A percentile compares a stretch with the other conserved stretches of the same genome.
Conservation (phyloP, 2,888 invertebrate species). For the Tachina fera region DNA sequence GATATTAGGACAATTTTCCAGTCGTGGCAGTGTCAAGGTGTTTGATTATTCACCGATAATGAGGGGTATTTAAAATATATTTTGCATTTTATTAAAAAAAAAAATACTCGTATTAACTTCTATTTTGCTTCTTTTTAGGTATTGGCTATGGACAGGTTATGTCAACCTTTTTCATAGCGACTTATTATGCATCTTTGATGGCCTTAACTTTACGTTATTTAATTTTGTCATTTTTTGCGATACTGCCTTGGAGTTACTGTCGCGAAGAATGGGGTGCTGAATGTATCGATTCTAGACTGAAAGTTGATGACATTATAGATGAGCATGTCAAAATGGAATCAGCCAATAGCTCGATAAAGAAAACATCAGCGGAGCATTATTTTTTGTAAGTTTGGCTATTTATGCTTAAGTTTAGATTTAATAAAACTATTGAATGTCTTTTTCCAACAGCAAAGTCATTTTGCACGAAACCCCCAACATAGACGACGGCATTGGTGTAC, state of each 20-base stretch:
- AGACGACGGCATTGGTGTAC: slow-evolving; percentile 84
- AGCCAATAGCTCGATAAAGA: slow-evolving; percentile 68
- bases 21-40: slow-evolving; percentile 87
- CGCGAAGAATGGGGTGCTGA: slow-evolving; percentile 84
- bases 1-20: slow-evolving; percentile 89
- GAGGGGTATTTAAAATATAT: slow-evolving; percentile 84
- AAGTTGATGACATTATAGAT: slow-evolving; percentile 7
- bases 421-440: not conserved
- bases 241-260: slow-evolving; percentile 87
- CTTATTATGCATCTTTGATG: slow-evolving; percentile 88
- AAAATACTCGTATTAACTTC: not conserved
- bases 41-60: slow-evolving; percentile 87
- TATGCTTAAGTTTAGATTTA: too few species aligned
- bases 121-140: slow-evolving; percentile 80
- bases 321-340: slow-evolving; percentile 31
- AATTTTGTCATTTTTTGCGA: slow-evolving; percentile 85
- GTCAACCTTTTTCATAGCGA: slow-evolving; percentile 84
- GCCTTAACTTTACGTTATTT: slow-evolving; percentile 87
- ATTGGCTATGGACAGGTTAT: slow-evolving; percentile 85
- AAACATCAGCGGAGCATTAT: slow-evolving; percentile 82
- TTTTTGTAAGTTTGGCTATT: slow-evolving; percentile 79
- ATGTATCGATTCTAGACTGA: slow-evolving; percentile 78
- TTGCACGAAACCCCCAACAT: slow-evolving; percentile 83
- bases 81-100: not conserved
- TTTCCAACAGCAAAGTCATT: slow-evolving; percentile 83